Base-by-base conservation (phyloP, 2,113 vertebrate species). In the Pachypanchax playfairii region DNA sequence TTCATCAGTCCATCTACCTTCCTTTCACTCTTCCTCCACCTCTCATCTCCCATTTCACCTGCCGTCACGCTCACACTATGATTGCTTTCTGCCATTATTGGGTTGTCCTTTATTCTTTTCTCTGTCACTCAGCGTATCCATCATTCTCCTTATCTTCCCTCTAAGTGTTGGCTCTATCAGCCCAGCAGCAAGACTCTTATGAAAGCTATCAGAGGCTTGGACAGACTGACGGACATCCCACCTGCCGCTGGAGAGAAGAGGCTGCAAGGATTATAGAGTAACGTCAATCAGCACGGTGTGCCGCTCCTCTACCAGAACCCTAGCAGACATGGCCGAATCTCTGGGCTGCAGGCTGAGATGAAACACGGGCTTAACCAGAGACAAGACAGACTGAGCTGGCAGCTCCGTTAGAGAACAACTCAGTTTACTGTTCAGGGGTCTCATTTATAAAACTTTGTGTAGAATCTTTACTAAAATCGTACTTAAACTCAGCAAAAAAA, bases 1-100 rank as follows among this genome's bases (percentile, higher is more conserved):
- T 55, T 76, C 85, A 88, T 85, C 83, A 79, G 72, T 84, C 73
- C 75, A 68, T 73, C 77, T 56, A 46, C 11, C 22, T 20, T 13
- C 57, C 42, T 25, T 22, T 44, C 54, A 60, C 52, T 20, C 41
- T 50, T 61, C 42, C 60, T 70, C 47, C 0, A 36, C 52, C 48
- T 69, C 78, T 64, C 43, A 31, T 70, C 63, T 62, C 53, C 20
- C 11, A 53, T 72, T 65, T 75, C 75, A 71, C 59, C 64, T 73
- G 61, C 66, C 56, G 82, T 68, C 77, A 68, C 62, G 44, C 31
- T n/a, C 38, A 56, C 4, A 29, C 59, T 39, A 31, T 13, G 22
- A 68, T 21, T 77, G 20, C 70, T 65, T 64, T 13, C 49, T 36
- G 31, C 31, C 28, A 26, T 48, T 10, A 25, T 25, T 47, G 29